These are phyloP conservation scores for Ursus arctos DNA, from an alignment of 2,113 vertebrate genomes.

Conservation along the genomic window DNA sequence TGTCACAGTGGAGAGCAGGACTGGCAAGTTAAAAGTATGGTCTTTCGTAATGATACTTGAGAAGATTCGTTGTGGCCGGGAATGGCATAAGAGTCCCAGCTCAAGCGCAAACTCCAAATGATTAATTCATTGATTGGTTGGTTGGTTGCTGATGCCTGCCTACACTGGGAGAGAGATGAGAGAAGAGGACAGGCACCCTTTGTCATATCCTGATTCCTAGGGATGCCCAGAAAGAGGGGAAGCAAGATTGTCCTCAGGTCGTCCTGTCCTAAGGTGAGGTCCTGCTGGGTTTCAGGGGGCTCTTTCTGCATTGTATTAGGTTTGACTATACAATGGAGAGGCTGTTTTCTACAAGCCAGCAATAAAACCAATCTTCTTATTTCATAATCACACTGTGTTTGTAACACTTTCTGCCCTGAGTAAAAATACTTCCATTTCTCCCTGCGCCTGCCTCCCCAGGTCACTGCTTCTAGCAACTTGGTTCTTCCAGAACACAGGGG, in stretches of 20 bases:
- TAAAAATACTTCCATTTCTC: background rate
- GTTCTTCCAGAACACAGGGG: background rate
- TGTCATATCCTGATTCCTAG: background rate
- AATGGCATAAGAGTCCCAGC: background rate
- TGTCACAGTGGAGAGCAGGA: background rate
- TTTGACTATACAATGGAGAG: background rate
- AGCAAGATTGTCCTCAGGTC: fast-evolving
- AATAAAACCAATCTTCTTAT: background rate
- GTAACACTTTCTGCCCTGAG: background rate
- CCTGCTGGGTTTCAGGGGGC: background rate
- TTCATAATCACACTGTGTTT: background rate
- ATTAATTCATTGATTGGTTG: background rate
- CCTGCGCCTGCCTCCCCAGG: background rate
- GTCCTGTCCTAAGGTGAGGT: background rate
- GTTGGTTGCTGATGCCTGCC: background rate
- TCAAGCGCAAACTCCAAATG: background rate
- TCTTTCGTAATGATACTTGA: background rate
- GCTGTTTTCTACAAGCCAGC: background rate
- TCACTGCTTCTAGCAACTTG: background rate
- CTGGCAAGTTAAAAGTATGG: background rate
- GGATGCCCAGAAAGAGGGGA: background rate
- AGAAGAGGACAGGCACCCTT: background rate
- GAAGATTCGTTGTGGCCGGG: background rate
- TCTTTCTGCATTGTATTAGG: background rate
- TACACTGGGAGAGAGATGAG: background rate